Base-by-base conservation (phyloP, 2,888 invertebrate genomes). In the Pyrrhia umbra region DNA sequence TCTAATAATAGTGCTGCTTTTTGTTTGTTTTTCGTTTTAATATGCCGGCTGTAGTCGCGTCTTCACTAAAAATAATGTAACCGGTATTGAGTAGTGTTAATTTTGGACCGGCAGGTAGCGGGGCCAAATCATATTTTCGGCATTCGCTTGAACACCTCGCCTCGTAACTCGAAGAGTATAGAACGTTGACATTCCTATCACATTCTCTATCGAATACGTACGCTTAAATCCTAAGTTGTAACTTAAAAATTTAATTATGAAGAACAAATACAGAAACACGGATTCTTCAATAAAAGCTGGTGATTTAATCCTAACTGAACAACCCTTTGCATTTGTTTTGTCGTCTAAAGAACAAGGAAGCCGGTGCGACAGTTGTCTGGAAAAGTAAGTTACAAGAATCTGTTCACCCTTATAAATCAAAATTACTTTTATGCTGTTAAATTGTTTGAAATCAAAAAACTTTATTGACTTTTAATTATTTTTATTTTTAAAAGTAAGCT, bases 341-440 rank as follows among this genome's bases (percentile, higher is more conserved):
- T 96, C 96, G 71, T 96, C 97, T 0, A 96, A 97, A 79, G 96
- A 96, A 82, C 96, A 96, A 74, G 96, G 96, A 39, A 95, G 95
- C 82, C 93, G 96, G 72, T 98, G 98, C 91, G 98, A 98, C 88
- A 95, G 96, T 88, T 98, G 98, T 86, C 96, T 97, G 68, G 94
- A 95, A 83, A 96, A 95, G 97, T 97, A 95, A 95, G 93, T 89
- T 54, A 47, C 9, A n/a, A n/a, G n/a, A n/a, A n/a, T n/a, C n/a
- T n/a, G n/a, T n/a, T n/a, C n/a, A n/a, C n/a, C n/a, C n/a, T n/a
- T n/a, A n/a, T n/a, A n/a, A n/a, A n/a, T n/a, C n/a, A n/a, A n/a
- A n/a, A n/a, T n/a, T n/a, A n/a, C n/a, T n/a, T n/a, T n/a, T n/a
- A n/a, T n/a, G n/a, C n/a, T n/a, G n/a, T n/a, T n/a, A n/a, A n/a